phyloP scores from a whole-genome alignment of 2,797 vertebrate species.

The Lycodopsis pacificus region DNA sequence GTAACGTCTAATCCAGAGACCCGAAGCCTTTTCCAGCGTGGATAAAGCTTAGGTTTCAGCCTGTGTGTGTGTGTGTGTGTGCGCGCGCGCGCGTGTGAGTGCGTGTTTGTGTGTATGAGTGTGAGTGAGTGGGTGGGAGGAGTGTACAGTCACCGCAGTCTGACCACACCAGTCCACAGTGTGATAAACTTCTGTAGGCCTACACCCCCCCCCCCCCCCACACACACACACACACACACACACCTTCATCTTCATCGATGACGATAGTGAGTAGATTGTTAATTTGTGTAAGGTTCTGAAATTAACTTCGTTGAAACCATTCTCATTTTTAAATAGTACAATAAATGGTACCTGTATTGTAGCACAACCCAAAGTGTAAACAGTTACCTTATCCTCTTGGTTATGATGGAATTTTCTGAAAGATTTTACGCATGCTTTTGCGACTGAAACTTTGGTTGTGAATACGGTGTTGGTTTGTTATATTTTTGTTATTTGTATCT shows the following conservation, averaged over 20 bases:
- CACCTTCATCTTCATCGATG: not conserved
- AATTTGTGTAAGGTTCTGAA: not conserved
- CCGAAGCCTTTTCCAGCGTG: conserved; percentile 79
- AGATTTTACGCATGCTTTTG: not conserved
- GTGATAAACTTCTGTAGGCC: conserved; percentile 43
- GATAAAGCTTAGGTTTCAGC: conserved; percentile 84
- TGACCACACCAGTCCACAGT: conserved; percentile 63
- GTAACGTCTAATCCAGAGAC: conserved; percentile 81
- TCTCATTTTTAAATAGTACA: not conserved
- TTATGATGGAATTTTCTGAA: not conserved
- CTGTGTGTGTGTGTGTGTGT: conserved; percentile 14
- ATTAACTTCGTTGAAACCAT: not conserved
- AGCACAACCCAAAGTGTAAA: not conserved
- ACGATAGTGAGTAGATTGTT: not conserved
- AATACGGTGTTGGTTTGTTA: not conserved
- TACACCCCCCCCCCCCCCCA: not conserved
- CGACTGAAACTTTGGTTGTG: not conserved
- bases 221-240: not conserved
- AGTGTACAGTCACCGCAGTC: conserved; percentile 57
- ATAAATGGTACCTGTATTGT: not conserved
- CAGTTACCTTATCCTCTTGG: not conserved
- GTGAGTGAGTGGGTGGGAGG: not conserved
- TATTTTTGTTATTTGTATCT: not conserved
- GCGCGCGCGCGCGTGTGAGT: conserved; percentile 28
- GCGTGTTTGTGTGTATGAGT: conserved; percentile 14